phyloP scores from a whole-genome alignment of 2,113 vertebrate genomes.

The Aspiorhynchus laticeps region DNA sequence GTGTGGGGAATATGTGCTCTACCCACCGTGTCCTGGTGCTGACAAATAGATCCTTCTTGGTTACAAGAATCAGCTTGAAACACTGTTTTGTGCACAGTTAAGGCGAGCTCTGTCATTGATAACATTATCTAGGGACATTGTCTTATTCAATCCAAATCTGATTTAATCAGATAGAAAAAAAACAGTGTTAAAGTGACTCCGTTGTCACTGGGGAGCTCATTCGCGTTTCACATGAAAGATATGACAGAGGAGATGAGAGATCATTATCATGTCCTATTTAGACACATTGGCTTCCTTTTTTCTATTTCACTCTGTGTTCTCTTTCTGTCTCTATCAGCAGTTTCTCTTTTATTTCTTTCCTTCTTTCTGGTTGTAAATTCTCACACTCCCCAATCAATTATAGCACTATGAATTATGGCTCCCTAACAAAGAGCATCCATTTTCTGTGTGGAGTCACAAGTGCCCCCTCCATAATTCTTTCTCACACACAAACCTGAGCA shows the following conservation, averaged over 20 bases:
- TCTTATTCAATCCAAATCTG: not conserved
- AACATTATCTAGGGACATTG: not conserved
- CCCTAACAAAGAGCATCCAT: slow-evolving; percentile 52
- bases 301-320: not conserved
- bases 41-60: not conserved
- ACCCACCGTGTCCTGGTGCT: not conserved
- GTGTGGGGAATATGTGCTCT: not conserved
- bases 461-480: slow-evolving; percentile 29
- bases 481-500: slow-evolving; percentile 13
- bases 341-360: slow-evolving; percentile 17
- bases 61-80: not conserved
- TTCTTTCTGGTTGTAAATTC: slow-evolving; percentile 20
- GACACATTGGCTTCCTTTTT: not conserved
- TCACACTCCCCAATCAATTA: slow-evolving; percentile 48
- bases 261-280: slow-evolving; percentile 27
- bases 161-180: not conserved
- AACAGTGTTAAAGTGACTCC: slow-evolving; percentile 5
- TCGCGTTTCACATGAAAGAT: not conserved
- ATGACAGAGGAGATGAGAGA: slow-evolving; percentile 20
- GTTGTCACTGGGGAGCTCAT: not conserved
- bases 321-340: slow-evolving; percentile 23
- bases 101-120: not conserved
- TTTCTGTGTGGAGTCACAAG: slow-evolving; percentile 41
- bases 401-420: slow-evolving; percentile 37
- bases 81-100: not conserved